These are phyloP conservation scores for Phthorimaea operculella DNA, from an alignment of 1,140 invertebrate genomes.

Conservation along the genomic window DNA sequence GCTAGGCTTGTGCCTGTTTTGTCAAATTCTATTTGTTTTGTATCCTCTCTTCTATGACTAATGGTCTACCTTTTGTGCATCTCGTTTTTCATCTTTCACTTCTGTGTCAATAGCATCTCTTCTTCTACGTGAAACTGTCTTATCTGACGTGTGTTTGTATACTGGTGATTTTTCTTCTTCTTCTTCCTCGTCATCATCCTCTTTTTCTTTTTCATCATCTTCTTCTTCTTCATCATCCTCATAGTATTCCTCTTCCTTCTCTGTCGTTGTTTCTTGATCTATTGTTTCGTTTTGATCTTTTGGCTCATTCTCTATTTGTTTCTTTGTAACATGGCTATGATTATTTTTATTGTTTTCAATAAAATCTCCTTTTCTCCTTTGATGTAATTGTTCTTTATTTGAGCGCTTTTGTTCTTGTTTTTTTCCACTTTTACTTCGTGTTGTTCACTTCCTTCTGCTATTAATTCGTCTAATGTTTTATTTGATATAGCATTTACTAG, in stretches of 20 bases:
- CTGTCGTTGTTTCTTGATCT: neutral
- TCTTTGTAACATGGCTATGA: neutral
- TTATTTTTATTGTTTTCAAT: neutral
- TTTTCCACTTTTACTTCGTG: constrained; percentile 32
- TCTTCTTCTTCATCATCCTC: no score
- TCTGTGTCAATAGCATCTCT: neutral
- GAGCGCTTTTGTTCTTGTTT: constrained; percentile 11
- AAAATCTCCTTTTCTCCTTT: neutral
- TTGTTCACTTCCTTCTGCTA: constrained; percentile 38
- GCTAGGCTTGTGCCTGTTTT: neutral
- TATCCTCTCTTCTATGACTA: constrained; percentile 16
- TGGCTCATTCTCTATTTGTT: neutral
- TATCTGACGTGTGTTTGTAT: no score
- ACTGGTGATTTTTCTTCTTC: no score
- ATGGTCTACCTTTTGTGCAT: neutral
- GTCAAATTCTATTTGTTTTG: constrained; percentile 40
- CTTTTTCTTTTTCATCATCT: no score
- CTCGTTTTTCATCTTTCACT: neutral
- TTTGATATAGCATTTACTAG: constrained; percentile 31
- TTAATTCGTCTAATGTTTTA: constrained; percentile 27
- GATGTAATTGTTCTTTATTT: neutral
- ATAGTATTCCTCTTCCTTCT: neutral
- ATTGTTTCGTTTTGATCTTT: neutral
- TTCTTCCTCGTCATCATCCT: no score
- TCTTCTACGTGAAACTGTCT: neutral